Evolutionary conservation across 2,797 vertebrate species (phyloP), one percentile per base, ranked within the genome.

Genomic region (Parambassis ranga): DNA sequence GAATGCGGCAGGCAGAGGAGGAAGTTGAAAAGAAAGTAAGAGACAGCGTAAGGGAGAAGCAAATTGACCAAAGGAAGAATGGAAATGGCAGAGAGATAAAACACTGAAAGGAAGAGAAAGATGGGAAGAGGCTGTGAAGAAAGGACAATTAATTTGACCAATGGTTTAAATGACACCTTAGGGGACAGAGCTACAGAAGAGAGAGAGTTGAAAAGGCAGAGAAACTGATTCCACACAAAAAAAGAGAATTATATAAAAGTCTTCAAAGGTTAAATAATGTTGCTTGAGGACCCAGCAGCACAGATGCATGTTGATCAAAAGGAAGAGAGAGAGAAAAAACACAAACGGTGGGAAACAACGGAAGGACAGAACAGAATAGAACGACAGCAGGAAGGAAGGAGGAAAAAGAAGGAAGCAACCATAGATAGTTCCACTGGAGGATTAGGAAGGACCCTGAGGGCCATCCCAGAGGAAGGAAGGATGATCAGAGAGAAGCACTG

Each of bases 401-500:
- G 5, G 51, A 11, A 23, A 16, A 42, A 27, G 48, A 32, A 33
- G 41, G n/a, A 60, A 32, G 61, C 32, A 19, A 7, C 2, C 13
- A 60, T 27, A 24, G 31, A 62, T 15, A 67, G 52, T 67, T 83
- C 81, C 62, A 67, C 37, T 58, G 71, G 35, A 57, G 75, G 67
- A 80, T 85, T 84, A 73, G 18, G 64, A 75, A 22, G 51, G 49
- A 76, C 77, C 80, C 73, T 10, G 38, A 74, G 64, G 83, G 59
- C 55, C 58, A 42, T 59, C 72, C 77, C 71, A 62, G 48, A 75
- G 77, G 66, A 75, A 55, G 39, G 15, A 4, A 65, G 58, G 41
- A 50, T 56, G 83, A 83, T 88, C 77, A 85, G 55, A 86, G 70
- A 47, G 64, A 65, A 61, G 61, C 56, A 11, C 62, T 75, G 81